Conservation (phyloP, 2,888 invertebrate species). For the Drosophila gaucha region DNA sequence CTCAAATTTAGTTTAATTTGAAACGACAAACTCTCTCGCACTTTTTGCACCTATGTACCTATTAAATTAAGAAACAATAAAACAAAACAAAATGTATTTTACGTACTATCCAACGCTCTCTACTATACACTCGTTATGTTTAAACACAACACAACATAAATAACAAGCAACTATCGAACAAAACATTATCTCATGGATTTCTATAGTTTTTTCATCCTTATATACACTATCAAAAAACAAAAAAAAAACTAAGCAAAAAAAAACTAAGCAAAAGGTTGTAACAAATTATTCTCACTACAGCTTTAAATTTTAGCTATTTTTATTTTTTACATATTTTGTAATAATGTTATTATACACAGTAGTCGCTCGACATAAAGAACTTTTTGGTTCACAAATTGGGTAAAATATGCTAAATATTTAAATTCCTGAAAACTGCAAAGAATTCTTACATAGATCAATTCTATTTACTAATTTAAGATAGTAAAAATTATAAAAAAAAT, state of each 20-base stretch:
- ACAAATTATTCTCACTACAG: conserved; percentile 50
- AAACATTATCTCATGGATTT: conserved; percentile 50
- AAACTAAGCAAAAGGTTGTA: conserved; percentile 64
- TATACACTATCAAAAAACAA: conserved; percentile 15
- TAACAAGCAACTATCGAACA: conserved; percentile 54
- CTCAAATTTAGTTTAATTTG: conserved; percentile 61
- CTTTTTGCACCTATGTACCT: conserved; percentile 69
- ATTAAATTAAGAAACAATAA: conserved; percentile 61
- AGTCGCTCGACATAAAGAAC: neutral
- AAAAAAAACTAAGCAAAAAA: neutral
- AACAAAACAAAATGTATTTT: conserved; percentile 37
- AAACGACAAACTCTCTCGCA: conserved; percentile 47
- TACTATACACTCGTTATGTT: conserved; percentile 69
- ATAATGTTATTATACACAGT: conserved; percentile 25
- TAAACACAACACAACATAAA: conserved; percentile 48
- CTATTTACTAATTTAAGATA: neutral
- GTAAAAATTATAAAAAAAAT: neutral
- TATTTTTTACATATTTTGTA: conserved; percentile 15
- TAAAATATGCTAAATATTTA: no score
- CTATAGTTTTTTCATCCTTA: conserved; percentile 19
- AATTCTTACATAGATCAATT: neutral
- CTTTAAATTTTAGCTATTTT: conserved; percentile 48
- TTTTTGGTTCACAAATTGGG: neutral
- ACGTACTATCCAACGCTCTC: conserved; percentile 41
- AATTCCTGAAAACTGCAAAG: neutral